A percentile compares a stretch with the other conserved stretches of the same genome.
Conservation (phyloP, 2,888 invertebrate genomes). For the Pomacea canaliculata region DNA sequence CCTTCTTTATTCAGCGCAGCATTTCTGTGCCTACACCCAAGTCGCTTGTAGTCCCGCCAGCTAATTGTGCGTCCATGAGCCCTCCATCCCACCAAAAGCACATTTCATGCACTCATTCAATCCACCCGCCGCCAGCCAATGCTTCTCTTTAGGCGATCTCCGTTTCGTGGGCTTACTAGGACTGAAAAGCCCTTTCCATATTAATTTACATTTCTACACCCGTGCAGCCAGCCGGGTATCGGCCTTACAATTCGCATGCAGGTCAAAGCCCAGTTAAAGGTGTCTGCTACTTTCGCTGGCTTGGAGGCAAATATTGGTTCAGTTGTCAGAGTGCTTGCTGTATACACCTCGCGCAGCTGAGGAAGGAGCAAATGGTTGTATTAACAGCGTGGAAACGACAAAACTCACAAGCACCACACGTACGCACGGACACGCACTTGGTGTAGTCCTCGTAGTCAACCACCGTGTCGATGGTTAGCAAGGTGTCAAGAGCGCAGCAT, state of each 20-base stretch:
- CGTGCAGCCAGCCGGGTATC: background rate
- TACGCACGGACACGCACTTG: too few species aligned
- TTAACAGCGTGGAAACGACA: too few species aligned
- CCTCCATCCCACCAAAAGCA: too few species aligned
- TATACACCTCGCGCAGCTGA: background rate
- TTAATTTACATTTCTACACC: background rate
- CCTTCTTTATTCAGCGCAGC: too few species aligned
- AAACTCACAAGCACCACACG: too few species aligned
- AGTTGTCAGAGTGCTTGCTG: background rate
- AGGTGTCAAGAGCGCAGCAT: too few species aligned
- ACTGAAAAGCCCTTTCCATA: slow-evolving; percentile 5
- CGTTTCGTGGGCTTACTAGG: background rate
- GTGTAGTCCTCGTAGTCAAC: too few species aligned
- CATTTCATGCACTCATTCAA: background rate
- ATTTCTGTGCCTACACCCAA: too few species aligned
- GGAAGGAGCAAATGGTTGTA: too few species aligned
- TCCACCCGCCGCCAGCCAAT: background rate
- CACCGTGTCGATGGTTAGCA: too few species aligned
- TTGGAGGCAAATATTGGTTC: slow-evolving; percentile 6
- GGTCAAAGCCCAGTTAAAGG: slow-evolving; percentile 5
- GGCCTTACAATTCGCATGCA: background rate
- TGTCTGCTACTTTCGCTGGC: background rate
- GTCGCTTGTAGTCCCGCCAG: too few species aligned
- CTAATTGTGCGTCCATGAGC: too few species aligned
- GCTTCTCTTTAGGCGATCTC: background rate